Base-by-base conservation (phyloP, 1,140 invertebrate genomes). In the Venturia canescens region DNA sequence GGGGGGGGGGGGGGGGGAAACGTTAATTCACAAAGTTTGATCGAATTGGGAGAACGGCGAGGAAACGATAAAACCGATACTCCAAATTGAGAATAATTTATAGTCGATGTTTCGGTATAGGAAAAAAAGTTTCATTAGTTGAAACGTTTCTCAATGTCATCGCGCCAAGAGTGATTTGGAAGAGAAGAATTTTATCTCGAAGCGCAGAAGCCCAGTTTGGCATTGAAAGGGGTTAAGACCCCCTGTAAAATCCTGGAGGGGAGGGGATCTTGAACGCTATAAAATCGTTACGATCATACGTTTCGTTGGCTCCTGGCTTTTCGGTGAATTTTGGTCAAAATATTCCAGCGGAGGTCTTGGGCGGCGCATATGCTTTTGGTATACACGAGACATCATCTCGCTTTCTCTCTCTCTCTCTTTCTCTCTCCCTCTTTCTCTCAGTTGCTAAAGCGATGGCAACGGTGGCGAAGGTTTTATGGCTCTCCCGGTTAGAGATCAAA, bases 401-500 rank as follows among this genome's bases (percentile, higher is more conserved):
- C 29, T 71, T 16, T 71, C 44, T 71, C 53, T 60, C 26, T 50
- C 50, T 63, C 21, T 63, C 60, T 63, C 21, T 72, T 26, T 50
- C 23, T 34, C 27, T 71, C 69, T 71, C n/a, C n/a, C n/a, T n/a
- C n/a, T n/a, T 26, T 74, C 57, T 66, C 29, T n/a, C 23, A 34
- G 48, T 34, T 76, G 9, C 72, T 16, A 74, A 83, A 83, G 66
- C 84, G 82, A 69, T 69, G 66, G 44, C 84, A 84, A 84, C 71
- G 60, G 74, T 50, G 77, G 57, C 78, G 75, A 83, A 78, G 78
- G 67, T 84, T 84, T 84, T 83, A 84, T 81, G 78, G 79, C 27
- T 50, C 60, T 70, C 67, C 44, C 77, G 80, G 67, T 80, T 74
- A 75, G 80, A 77, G 66, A 81, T 69, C 27, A 27, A 69, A 18